A percentile compares a stretch with the other conserved stretches of the same genome.
Conservation (phyloP, 2,888 invertebrate species). For the Drosophila ustulata region DNA sequence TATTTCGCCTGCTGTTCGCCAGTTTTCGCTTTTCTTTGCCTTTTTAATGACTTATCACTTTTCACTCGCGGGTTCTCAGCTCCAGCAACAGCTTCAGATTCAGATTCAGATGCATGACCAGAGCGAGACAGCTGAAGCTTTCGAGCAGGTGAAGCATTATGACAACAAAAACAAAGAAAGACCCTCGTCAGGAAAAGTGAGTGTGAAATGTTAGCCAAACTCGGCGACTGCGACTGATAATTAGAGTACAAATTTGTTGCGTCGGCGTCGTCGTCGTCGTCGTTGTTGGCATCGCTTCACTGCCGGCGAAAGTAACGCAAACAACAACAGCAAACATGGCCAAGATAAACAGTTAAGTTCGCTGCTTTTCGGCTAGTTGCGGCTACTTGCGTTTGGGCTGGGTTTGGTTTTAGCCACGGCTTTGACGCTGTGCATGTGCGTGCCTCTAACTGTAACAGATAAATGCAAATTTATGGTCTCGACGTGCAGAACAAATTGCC, state of each 20-base stretch:
- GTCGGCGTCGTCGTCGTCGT: constrained; percentile 41
- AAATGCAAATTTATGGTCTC: constrained; percentile 75
- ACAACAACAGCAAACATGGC: constrained; percentile 29
- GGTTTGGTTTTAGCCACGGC: neutral
- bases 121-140: constrained; percentile 1
- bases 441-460: constrained; percentile 74
- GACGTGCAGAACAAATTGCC: constrained; percentile 73
- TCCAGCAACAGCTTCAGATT: constrained; percentile 48
- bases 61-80: constrained; percentile 70
- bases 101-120: constrained; percentile 63
- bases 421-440: constrained; percentile 45
- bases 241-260: constrained; percentile 74
- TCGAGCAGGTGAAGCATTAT: constrained; percentile 57
- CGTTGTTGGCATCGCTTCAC: constrained; percentile 58
- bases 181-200: constrained; percentile 70
- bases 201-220: constrained; percentile 67
- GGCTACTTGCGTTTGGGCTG: constrained; percentile 3
- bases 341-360: constrained; percentile 28
- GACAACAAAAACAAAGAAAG: constrained; percentile 36
- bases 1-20: constrained; percentile 63
- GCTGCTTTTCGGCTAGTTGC: constrained; percentile 4
- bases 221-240: constrained; percentile 53
- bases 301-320: constrained; percentile 70
- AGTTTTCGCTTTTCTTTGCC: constrained; percentile 76
- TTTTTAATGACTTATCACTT: constrained; percentile 77